Conservation (phyloP, 2,888 invertebrate species). For the Lasioglossum figueresi region DNA sequence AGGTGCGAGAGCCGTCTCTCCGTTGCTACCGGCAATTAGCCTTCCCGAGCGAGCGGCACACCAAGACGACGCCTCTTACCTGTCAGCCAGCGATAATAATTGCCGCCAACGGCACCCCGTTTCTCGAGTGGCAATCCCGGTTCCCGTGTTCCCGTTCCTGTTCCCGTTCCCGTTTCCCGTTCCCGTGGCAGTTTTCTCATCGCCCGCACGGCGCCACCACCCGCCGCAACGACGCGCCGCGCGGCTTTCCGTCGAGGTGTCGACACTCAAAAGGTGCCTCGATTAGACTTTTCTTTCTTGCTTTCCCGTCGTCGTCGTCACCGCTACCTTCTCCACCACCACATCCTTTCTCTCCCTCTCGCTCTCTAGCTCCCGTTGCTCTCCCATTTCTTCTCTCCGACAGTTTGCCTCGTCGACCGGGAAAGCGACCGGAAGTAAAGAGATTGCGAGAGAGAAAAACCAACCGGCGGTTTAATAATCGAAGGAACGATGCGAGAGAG, state of each 20-base stretch:
- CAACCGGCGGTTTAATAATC: neutral
- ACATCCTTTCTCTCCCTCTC: neutral
- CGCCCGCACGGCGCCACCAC: neutral
- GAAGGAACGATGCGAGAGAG: neutral
- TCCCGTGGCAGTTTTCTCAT: slow-evolving; percentile 8
- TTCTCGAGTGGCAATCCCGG: slow-evolving; percentile 55
- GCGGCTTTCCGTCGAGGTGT: slow-evolving; percentile 40
- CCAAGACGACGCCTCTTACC: slow-evolving; percentile 59
- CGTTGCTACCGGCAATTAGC: slow-evolving; percentile 55
- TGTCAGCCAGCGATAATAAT: slow-evolving; percentile 60
- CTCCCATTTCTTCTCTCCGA: neutral
- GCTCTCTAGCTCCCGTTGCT: neutral
- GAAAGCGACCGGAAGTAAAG: slow-evolving; percentile 16
- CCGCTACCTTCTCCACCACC: neutral
- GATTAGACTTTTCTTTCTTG: slow-evolving; percentile 46
- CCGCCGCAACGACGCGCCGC: neutral
- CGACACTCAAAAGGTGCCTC: slow-evolving; percentile 37
- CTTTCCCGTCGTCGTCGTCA: neutral
- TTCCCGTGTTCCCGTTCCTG: slow-evolving; percentile 36
- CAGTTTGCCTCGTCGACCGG: neutral
- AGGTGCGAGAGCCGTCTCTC: slow-evolving; percentile 37
- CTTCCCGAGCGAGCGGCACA: slow-evolving; percentile 41
- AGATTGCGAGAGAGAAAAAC: slow-evolving; percentile 13
- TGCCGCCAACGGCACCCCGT: slow-evolving; percentile 51
- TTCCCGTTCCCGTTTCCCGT: slow-evolving; percentile 13